These are phyloP conservation scores for Phalacrocorax brasilianus DNA, from an alignment of 2,113 vertebrate species.

Conservation along the genomic window DNA sequence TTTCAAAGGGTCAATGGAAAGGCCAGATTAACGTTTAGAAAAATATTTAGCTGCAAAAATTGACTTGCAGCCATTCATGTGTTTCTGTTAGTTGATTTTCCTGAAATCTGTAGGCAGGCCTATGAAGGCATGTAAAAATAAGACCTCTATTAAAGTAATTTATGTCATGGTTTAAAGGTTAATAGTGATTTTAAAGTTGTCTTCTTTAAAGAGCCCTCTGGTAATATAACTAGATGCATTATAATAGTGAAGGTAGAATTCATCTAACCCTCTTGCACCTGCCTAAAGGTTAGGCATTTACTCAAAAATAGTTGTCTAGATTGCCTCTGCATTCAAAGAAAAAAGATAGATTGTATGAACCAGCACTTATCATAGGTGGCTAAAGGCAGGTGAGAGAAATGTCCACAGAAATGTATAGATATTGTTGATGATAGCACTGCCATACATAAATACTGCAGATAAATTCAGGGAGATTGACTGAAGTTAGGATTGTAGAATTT, in stretches of 20 bases:
- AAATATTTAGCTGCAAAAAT: background rate
- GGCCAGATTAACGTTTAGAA: background rate
- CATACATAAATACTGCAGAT: background rate
- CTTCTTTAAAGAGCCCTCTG: background rate
- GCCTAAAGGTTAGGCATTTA: background rate
- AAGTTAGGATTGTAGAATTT: background rate
- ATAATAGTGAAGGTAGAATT: background rate
- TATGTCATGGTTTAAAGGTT: background rate
- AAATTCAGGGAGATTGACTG: background rate
- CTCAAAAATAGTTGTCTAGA: background rate
- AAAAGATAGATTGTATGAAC: background rate
- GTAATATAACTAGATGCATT: background rate
- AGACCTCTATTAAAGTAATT: background rate
- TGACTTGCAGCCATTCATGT: background rate
- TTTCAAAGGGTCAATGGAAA: background rate
- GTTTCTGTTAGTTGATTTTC: background rate
- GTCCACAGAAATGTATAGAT: background rate
- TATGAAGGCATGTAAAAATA: background rate
- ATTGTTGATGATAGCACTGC: background rate
- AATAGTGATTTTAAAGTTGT: background rate
- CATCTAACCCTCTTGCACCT: background rate
- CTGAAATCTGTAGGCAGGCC: background rate
- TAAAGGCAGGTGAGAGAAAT: background rate
- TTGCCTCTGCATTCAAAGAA: background rate
- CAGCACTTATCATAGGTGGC: background rate